Conservation (phyloP, 2,888 invertebrate genomes). For the Rhorus exstirpatorius region DNA sequence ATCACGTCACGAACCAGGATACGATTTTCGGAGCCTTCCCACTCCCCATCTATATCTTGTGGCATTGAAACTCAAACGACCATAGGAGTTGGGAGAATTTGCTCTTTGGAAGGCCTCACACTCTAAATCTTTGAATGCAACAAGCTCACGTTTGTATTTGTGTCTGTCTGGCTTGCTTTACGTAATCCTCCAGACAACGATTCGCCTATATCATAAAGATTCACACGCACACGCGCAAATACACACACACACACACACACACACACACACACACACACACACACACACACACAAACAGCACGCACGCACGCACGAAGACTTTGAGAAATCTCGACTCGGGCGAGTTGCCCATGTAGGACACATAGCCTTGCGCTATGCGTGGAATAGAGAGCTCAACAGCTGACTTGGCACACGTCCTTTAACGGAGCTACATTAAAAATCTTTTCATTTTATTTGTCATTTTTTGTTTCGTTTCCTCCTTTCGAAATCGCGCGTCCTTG, state of each 20-base stretch:
- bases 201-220: slow-evolving; percentile 39
- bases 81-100: slow-evolving; percentile 32
- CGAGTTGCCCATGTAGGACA: slow-evolving; percentile 15
- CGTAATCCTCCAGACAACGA: slow-evolving; percentile 56
- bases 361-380: neutral
- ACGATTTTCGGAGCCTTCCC: slow-evolving; percentile 15
- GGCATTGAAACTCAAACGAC: slow-evolving; percentile 44
- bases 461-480: slow-evolving; percentile 84
- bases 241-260: too few species aligned
- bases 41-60: neutral
- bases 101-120: slow-evolving; percentile 52
- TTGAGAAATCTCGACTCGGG: slow-evolving; percentile 12
- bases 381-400: slow-evolving; percentile 66
- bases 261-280: too few species aligned
- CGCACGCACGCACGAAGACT: slow-evolving; percentile 3
- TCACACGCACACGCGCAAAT: neutral
- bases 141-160: slow-evolving; percentile 20
- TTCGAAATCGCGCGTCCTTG: slow-evolving; percentile 86
- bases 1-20: slow-evolving; percentile 33
- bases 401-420: slow-evolving; percentile 81
- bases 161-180: slow-evolving; percentile 43
- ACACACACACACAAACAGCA: too few species aligned
- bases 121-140: slow-evolving; percentile 42
- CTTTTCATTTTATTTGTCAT: slow-evolving; percentile 59
- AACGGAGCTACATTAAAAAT: slow-evolving; percentile 78